Conservation (phyloP, 23 tunicate species). For the Botrylloides violaceus region DNA sequence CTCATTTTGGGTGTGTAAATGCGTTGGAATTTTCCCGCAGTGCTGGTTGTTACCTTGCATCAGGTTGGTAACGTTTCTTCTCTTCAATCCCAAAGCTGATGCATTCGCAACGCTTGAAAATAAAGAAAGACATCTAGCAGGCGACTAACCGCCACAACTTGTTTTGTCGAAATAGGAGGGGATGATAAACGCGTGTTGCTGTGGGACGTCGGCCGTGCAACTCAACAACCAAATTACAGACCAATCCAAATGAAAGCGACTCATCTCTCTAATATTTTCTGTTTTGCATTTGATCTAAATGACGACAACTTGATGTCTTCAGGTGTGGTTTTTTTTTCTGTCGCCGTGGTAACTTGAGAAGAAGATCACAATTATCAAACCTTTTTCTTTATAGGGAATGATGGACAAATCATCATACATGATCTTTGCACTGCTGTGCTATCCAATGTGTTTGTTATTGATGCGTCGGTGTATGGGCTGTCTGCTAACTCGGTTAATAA, state of each 20-base stretch:
- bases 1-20: conserved; percentile 83
- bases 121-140: neutral
- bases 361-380: too few relatives aligned
- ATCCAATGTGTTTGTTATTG: conserved; percentile 27
- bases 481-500: conserved; percentile 46
- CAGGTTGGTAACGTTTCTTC: conserved; percentile 55
- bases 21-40: conserved; percentile 74
- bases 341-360: too few relatives aligned
- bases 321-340: too few relatives aligned
- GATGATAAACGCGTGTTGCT: conserved; percentile 76
- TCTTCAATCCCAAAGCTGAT: neutral
- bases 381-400: conserved; percentile 40
- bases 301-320: conserved; percentile 53
- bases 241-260: conserved; percentile 51
- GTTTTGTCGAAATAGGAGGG: conserved; percentile 35
- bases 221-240: conserved; percentile 30
- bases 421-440: conserved; percentile 42
- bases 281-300: conserved; percentile 36
- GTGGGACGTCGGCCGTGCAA: conserved; percentile 46
- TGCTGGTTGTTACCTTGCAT: conserved; percentile 35
- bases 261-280: conserved; percentile 75
- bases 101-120: neutral
- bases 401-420: conserved; percentile 60
- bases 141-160: neutral
- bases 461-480: conserved; percentile 48